Evolutionary conservation across 2,113 vertebrate genomes (phyloP), one percentile per base, ranked within the genome.

Genomic region (Poeciliopsis prolifica): DNA sequence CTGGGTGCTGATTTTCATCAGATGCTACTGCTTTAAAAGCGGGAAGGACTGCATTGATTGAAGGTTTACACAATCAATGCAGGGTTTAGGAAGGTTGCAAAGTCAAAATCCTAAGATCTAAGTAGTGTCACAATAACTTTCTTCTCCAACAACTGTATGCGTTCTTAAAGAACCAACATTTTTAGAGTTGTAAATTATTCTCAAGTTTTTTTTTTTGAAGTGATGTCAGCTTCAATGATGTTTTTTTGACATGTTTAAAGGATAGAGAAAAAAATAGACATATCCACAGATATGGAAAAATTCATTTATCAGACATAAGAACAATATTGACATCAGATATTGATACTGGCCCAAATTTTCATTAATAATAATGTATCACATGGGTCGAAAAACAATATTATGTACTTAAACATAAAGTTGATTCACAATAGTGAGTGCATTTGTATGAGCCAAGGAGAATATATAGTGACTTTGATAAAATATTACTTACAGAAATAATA

Each of bases 61-160:
- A 86, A 86, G 89, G 85, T 89, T 92, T 86, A 87, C 74, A 42
- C 33, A 28, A 87, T 91, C 88, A 78, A 86, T 60, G 22, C 31
- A 12, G 72, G 75, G 77, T 86, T 89, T 79, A 79, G 79, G 78
- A 86, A 82, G 84, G 79, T 86, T 79, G 29, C 63, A 68, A 85
- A 87, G 70, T 87, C 82, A 86, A 88, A 78, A 83, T 74, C 62
- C 24, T 48, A 40, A 14, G 40, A 77, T 70, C 68, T 30, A 71
- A 75, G 75, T 40, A 42, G 70, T 31, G 81, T 81, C 82, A 81
- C 82, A 65, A 58, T 58, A 73, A 72, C 73, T 68, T 1, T 64
- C 40, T 33, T 37, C 12, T 68, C 31, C 4, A 31, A 31, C 64
- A 61, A 22, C 8, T 1, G n/a, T 72, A 13, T 66, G 51, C 51